These are phyloP conservation scores for Adrianichthys oophorus DNA, from an alignment of 2,797 vertebrate genomes.

Conservation along the genomic window DNA sequence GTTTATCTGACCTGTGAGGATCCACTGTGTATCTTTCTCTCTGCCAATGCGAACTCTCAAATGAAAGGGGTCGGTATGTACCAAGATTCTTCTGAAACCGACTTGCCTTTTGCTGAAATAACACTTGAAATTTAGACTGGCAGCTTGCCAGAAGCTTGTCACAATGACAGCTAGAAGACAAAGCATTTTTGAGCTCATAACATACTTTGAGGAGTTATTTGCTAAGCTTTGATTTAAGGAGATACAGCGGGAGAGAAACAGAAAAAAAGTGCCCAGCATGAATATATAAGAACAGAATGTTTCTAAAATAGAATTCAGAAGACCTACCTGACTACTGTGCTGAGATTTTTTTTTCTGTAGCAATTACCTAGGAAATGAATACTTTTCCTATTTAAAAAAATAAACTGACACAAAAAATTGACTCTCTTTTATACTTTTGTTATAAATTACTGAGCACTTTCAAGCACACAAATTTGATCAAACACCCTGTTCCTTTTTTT, in stretches of 20 bases:
- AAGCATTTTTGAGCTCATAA: slow-evolving; percentile 6
- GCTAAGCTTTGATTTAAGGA: slow-evolving; percentile 9
- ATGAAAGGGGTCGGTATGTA: slow-evolving; percentile 6
- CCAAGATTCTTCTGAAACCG: slow-evolving; percentile 27
- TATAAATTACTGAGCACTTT: too few relatives aligned
- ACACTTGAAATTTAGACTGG: slow-evolving; percentile 20
- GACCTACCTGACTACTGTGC: neutral
- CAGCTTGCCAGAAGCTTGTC: slow-evolving; percentile 15
- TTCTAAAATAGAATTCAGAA: slow-evolving; percentile 14
- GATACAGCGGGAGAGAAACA: slow-evolving; percentile 16
- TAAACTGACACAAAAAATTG: too few relatives aligned
- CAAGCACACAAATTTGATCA: slow-evolving; percentile 13
- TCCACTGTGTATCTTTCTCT: slow-evolving; percentile 32
- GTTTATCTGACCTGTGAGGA: slow-evolving; percentile 35
- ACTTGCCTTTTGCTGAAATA: slow-evolving; percentile 33
- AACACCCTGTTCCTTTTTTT: slow-evolving; percentile 16
- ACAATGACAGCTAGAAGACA: slow-evolving; percentile 5
- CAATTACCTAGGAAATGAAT: slow-evolving; percentile 18
- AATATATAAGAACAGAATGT: slow-evolving; percentile 14
- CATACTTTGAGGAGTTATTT: slow-evolving; percentile 1
- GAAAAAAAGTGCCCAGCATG: slow-evolving; percentile 1
- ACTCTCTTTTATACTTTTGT: too few relatives aligned
- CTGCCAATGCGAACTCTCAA: slow-evolving; percentile 22
- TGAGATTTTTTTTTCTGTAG: slow-evolving; percentile 30
- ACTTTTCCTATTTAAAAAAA: too few relatives aligned